Conservation (phyloP, 2,888 invertebrate species). For the Euclidia mi region DNA sequence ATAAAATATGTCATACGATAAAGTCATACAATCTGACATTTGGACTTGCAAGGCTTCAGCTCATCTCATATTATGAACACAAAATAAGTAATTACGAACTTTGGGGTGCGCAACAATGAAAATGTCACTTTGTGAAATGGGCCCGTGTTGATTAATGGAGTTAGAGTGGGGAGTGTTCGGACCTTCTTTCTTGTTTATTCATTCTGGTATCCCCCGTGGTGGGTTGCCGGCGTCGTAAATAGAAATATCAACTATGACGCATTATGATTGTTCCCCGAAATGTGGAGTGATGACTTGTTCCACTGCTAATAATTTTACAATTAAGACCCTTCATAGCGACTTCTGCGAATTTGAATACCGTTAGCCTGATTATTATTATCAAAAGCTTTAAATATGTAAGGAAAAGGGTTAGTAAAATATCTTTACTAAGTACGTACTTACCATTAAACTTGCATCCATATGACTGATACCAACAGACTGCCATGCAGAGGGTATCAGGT, state of each 20-base stretch:
- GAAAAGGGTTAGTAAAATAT: too few relatives aligned
- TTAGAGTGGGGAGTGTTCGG: constrained; percentile 71
- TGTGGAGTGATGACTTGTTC: constrained; percentile 32
- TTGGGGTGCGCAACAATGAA: constrained; percentile 84
- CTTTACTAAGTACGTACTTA: too few relatives aligned
- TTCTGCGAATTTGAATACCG: too few relatives aligned
- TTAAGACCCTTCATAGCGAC: too few relatives aligned
- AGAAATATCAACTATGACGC: constrained; percentile 58
- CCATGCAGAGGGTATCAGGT: too few relatives aligned
- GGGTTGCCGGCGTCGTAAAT: constrained; percentile 61
- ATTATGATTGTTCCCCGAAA: constrained; percentile 20
- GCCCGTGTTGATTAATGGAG: constrained; percentile 84
- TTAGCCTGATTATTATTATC: too few relatives aligned
- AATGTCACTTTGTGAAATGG: constrained; percentile 88
- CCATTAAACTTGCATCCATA: too few relatives aligned
- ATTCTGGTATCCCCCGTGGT: constrained; percentile 55
- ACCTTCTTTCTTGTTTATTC: constrained; percentile 80
- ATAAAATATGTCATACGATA: constrained; percentile 49
- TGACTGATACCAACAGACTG: too few relatives aligned
- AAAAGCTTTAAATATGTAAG: too few relatives aligned
- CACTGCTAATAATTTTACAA: too few relatives aligned
- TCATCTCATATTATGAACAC: constrained; percentile 73
- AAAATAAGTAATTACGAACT: constrained; percentile 82
- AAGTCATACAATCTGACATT: constrained; percentile 64
- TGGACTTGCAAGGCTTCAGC: constrained; percentile 66